Base-by-base conservation (phyloP, 2,113 vertebrate species). In the Albula glossodonta region DNA sequence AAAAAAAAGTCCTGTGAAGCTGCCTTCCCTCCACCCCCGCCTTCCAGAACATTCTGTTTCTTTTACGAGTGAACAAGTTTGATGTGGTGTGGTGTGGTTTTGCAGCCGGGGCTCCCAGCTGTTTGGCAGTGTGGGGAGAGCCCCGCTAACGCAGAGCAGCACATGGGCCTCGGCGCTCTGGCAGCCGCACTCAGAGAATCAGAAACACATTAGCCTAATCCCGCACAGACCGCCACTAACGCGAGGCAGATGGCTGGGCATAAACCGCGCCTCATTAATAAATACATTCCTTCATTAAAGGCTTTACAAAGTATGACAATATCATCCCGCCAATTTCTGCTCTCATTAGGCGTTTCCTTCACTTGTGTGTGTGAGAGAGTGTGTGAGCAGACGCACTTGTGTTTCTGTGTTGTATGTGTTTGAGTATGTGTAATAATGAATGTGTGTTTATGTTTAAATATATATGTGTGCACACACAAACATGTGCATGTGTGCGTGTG, bases 131-230 rank as follows among this genome's bases (percentile, higher is more conserved):
- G 96, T 94, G 96, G 96, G 95, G 88, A 89, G 96, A 96, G 95
- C 96, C 91, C 93, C 95, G 93, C 93, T 96, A 96, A 96, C 95
- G 96, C 96, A 95, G 92, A 94, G 91, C 96, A 95, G 95, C 95
- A 95, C 95, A 96, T 95, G 95, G 95, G 94, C 94, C 94, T 94
- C 93, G 94, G 95, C 96, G 95, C 96, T 96, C 95, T 96, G 96
- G 96, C 95, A 96, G 96, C 96, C 96, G 95, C 95, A 95, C 92
- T 50, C 92, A 94, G 96, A 94, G 95, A 96, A 96, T 96, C 95
- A 97, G 95, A 95, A 97, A 96, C 95, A 96, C 93, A 96, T 97
- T 96, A 96, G 92, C 95, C 95, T 96, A 96, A 97, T 96, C 94
- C 95, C 93, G 96, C 96, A 96, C 96, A 97, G 95, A 93, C 92